Evolutionary conservation across 1,140 invertebrate species (phyloP).

Genomic region (Caenorhabditis inopinata): DNA sequence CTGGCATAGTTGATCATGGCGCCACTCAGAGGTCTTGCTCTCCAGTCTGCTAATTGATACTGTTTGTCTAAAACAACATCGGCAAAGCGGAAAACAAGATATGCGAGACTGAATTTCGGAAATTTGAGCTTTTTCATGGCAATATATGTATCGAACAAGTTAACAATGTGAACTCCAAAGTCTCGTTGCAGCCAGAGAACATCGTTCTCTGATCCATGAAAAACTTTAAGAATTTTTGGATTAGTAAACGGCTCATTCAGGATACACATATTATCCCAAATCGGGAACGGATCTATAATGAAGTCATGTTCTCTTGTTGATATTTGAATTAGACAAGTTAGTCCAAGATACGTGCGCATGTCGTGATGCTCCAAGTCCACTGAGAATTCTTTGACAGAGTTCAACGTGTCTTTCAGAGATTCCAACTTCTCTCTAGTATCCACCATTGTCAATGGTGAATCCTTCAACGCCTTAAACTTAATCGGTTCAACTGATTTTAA

Average conservation of each 20-base stretch:
- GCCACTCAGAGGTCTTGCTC: slow-evolving; percentile 81
- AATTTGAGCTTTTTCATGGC: slow-evolving; percentile 76
- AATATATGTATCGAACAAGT: slow-evolving; percentile 93
- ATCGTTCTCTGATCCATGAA: slow-evolving; percentile 88
- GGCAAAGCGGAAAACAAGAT: slow-evolving; percentile 80
- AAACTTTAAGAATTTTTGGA: slow-evolving; percentile 81
- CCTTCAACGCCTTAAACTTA: slow-evolving; percentile 67
- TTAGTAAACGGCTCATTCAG: slow-evolving; percentile 91
- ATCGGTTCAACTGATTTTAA: slow-evolving; percentile 37
- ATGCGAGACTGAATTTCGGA: slow-evolving; percentile 76
- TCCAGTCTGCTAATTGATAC: slow-evolving; percentile 93
- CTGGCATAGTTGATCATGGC: slow-evolving; percentile 85
- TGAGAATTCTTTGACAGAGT: slow-evolving; percentile 75
- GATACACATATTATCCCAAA: slow-evolving; percentile 79
- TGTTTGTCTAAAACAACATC: slow-evolving; percentile 80
- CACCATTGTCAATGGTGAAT: slow-evolving; percentile 75
- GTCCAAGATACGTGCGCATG: slow-evolving; percentile 69
- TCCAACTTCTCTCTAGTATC: slow-evolving; percentile 74
- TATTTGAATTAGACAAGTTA: slow-evolving; percentile 91
- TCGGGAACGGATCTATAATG: slow-evolving; percentile 81
- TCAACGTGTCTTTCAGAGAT: slow-evolving; percentile 74
- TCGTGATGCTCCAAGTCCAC: slow-evolving; percentile 77
- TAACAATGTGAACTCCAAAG: slow-evolving; percentile 89
- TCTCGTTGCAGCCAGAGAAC: slow-evolving; percentile 92
- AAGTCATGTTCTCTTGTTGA: slow-evolving; percentile 84